Base-by-base conservation (phyloP, 2,888 invertebrate genomes). In the Drosophila tripunctata region DNA sequence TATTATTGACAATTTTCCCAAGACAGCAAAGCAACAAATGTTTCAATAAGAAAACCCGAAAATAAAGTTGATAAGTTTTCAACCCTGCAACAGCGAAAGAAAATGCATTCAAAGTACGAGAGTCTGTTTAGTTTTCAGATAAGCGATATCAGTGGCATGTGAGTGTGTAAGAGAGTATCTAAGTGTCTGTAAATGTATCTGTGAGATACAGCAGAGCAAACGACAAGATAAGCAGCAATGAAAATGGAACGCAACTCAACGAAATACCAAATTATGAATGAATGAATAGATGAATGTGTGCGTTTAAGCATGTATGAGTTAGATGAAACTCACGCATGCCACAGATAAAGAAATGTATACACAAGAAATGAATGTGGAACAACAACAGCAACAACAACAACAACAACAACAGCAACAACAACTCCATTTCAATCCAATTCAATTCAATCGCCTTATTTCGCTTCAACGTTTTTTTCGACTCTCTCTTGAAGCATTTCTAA, bases 221-320 rank as follows among this genome's bases (percentile, higher is more conserved):
- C 45, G 30, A n/a, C 35, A 40, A 63, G 65, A 75, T 70, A 70
- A 57, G 55, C 57, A 45, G 14, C 27, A 2, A 17, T 15, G 10
- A 66, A 71, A 66, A 58, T 75, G 61, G 58, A 74, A 56, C 47
- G 50, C 64, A 57, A 44, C 38, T 35, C 24, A 21, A 50, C 14
- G 35, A 66, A 47, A 60, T 15, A 55, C 15, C 8, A 44, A 67
- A 40, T 75, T 73, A 73, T 73, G 73, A 73, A 73, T 73, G 73
- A 75, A 62, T 65, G 40, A 71, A 22, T 75, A 51, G 75, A 55
- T 73, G 73, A 21, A 5, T 14, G 27, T 27, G 40, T 8, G 48
- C 19, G 47, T 45, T 41, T 31, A 43, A 3, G 10, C 15, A 7
- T 44, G 33, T 12, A 10, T 36, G 21, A 4, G 15, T 50, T 52